Evolutionary conservation across 1,140 invertebrate genomes (phyloP).

Genomic region (Lethocerus indicus): DNA sequence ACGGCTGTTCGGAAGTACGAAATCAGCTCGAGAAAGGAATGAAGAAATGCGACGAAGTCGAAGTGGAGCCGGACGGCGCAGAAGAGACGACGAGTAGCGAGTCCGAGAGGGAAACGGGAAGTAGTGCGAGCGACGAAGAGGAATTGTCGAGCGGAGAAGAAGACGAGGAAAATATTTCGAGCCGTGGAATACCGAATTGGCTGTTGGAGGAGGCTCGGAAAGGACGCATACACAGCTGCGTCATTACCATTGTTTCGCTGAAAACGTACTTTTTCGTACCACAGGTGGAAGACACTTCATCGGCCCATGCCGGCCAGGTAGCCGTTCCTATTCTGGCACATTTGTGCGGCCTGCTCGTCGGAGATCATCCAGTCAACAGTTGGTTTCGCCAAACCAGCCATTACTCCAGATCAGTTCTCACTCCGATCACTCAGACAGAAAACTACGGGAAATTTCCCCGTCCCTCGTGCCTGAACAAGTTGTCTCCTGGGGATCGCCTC

Average conservation of each 20-base stretch:
- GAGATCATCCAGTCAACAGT: constrained; percentile 4
- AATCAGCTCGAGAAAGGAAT: constrained; percentile 1
- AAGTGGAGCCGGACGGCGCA: constrained; percentile 15
- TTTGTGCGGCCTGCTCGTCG: constrained; percentile 41
- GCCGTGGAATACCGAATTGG: constrained; percentile 36
- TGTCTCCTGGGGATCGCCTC: neutral
- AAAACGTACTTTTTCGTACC: constrained; percentile 45
- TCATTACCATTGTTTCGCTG: constrained; percentile 45
- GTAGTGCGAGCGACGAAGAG: constrained; percentile 14
- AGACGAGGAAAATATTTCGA: constrained; percentile 6
- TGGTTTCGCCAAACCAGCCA: constrained; percentile 5
- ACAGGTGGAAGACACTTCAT: constrained; percentile 51
- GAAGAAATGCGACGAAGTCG: constrained; percentile 4
- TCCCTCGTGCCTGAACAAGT: neutral
- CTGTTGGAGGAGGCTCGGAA: constrained; percentile 39
- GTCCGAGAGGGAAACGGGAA: constrained; percentile 8
- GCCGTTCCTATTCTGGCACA: constrained; percentile 42
- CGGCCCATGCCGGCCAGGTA: constrained; percentile 37
- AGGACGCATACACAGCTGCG: constrained; percentile 37
- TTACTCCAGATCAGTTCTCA: neutral
- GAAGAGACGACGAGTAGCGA: constrained; percentile 8
- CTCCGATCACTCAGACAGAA: neutral
- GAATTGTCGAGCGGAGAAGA: neutral
- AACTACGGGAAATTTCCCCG: constrained; percentile 3
- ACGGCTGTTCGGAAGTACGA: neutral